Evolutionary conservation across 2,113 vertebrate genomes (phyloP), one percentile per base, ranked within the genome.

Genomic region (Camelus bactrianus): DNA sequence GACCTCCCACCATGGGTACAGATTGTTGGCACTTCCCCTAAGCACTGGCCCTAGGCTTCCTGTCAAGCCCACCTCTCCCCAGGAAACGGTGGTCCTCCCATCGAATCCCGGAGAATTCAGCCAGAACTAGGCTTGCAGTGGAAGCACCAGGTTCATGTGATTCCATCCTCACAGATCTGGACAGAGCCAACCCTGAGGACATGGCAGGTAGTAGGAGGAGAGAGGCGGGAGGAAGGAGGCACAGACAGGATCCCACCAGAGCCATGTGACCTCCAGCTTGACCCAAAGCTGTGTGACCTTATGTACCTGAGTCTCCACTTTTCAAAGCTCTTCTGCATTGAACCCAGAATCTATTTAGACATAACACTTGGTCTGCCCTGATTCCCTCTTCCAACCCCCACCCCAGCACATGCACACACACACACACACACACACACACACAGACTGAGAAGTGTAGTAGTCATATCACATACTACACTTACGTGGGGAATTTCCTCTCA

Each of bases 1-100:
- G 38, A 50, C 4, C 52, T 6, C 26, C 28, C 58, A 1, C 12
- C 30, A 9, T 0, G 3, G 46, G 30, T 9, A 17, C 1, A 50
- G 90, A 13, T 42, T 80, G 88, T 48, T 93, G 95, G 90, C 85
- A 97, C 91, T 95, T 89, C 77, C 91, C 67, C 95, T 96, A 92
- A 96, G 91, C 92, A 0, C 79, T 97, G 54, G 88, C 93, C 81
- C 76, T 50, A 22, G 5, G 75, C 42, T 96, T 90, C 84, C 83
- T 67, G 65, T 65, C 32, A 30, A 0, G 0, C 20, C 77, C 28
- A 4, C 54, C 54, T 46, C 26, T 86, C 65, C 80, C 67, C n/a
- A 80, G 89, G 94, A 97, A 97, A 98, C 50, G 70, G 89, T 86
- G 95, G 54, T 42, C 24, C 69, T 92, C 88, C 0, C 0, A 81